Evolutionary conservation across 2,797 vertebrate species (phyloP), one percentile per base, ranked within the genome.

Genomic region (Myripristis jacobus): DNA sequence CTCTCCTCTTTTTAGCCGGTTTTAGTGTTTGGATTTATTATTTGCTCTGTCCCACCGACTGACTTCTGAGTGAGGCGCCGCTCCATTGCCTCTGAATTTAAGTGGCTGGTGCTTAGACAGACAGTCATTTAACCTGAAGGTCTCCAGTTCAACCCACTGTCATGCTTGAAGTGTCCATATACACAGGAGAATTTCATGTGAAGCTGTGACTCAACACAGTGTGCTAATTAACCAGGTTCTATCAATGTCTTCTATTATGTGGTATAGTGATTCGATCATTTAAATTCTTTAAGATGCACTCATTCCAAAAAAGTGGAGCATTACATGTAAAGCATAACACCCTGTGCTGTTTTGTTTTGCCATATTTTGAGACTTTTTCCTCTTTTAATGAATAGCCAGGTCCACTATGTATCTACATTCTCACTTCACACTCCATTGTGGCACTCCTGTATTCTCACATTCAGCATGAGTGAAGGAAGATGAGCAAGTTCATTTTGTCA

Each of bases 321-420:
- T 15, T 48, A 73, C 67, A 71, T 13, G 56, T 75, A 65, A 58
- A 58, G 68, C 64, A 65, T 25, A 22, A 61, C 34, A 11, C 51
- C 50, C 38, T 51, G n/a, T 56, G 63, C 25, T 71, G 34, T 29
- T 76, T 75, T 61, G 61, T 73, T 73, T 82, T 67, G 25, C 38
- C 52, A 16, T 77, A 84, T 82, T 55, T 74, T 66, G 12, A 47
- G 21, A 25, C 24, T 63, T 9, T 27, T 21, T 66, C 55, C 64
- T 77, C 60, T 66, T 64, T 58, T 70, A 55, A 82, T 79, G 67
- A 75, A 48, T 71, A 44, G 66, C 52, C 43, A 38, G 58, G 58
- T 38, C 25, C 8, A 55, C 43, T 36, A 41, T 36, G 21, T 69
- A n/a, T 46, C 31, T 36, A 44, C 22, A 12, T 27, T 55, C 24